Base-by-base conservation (phyloP, 2,113 vertebrate species). In the zebrafish (Danio rerio) region DNA sequence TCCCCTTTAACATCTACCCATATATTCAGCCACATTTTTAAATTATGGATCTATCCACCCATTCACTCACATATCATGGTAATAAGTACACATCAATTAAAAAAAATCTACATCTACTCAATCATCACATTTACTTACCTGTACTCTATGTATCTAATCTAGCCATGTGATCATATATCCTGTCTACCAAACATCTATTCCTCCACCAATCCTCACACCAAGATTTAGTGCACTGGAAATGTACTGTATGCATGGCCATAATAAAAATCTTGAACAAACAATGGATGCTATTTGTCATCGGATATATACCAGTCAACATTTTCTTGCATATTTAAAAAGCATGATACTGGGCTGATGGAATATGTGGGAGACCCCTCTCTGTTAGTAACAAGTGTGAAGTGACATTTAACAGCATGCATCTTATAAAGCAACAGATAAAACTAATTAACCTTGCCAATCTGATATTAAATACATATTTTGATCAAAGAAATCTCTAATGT, bases 201-300 rank as follows among this genome's bases (percentile, higher is more conserved):
- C 43, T 43, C 31, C 43, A 66, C 40, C 13, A 0, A 18, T 8
- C 55, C 7, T 56, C 16, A 7, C 3, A 42, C 31, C 47, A 75
- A 68, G 45, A 31, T 47, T 43, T 56, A 71, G 56, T 18, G 9
- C 43, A 21, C 15, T 50, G 50, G 13, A 12, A 45, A 47, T 42
- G 81, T 69, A 77, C 31, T 31, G 31, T 31, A 31, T 9, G 80
- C 47, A 59, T 85, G 66, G 11, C 20, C 31, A 31, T 31, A 31
- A 31, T 31, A 31, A 31, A 31, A 31, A 31, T 2, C 31, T 93
- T 92, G 90, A 93, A 93, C 92, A 88, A 90, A 31, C 88, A 90
- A 18, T 63, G 53, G 45, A 62, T n/a, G 61, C 0, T 66, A 47
- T n/a, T 49, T 55, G 81, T 86, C 79, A 80, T 88, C 58, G 75